Evolutionary conservation across 2,797 vertebrate species (phyloP).

Genomic region (Peromyscus nudipes): DNA sequence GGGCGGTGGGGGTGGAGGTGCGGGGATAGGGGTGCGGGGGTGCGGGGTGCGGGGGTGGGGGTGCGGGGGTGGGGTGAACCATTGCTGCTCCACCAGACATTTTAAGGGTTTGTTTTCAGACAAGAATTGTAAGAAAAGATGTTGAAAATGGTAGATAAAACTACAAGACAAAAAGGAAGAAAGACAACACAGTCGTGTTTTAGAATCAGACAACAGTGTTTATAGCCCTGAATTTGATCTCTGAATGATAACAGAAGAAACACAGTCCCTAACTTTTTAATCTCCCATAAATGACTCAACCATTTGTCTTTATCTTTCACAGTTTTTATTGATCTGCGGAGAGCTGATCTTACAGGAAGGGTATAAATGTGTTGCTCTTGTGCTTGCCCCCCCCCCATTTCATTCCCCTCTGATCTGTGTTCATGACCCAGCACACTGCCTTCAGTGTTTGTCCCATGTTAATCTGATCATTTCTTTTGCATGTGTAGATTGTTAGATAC

Average conservation of each 20-base stretch:
- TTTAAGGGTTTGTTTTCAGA: slow-evolving; percentile 7
- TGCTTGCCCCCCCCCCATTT: neutral
- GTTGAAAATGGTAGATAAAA: slow-evolving; percentile 34
- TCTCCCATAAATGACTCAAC: neutral
- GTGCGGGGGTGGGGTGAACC: neutral
- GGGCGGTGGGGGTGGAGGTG: too few species aligned
- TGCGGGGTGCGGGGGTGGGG: too few species aligned
- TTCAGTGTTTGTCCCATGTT: neutral
- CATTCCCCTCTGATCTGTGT: neutral
- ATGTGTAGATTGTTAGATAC: neutral
- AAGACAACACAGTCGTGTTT: neutral
- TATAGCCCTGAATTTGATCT: neutral
- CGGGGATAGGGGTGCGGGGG: too few species aligned
- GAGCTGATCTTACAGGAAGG: neutral
- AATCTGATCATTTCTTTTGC: neutral
- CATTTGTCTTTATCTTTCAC: slow-evolving; percentile 16
- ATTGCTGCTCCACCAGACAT: neutral
- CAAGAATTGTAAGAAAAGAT: slow-evolving; percentile 38
- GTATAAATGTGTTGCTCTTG: neutral
- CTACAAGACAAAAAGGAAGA: neutral
- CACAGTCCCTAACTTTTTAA: neutral
- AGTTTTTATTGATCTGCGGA: neutral
- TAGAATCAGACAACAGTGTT: slow-evolving; percentile 23
- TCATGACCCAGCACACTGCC: neutral
- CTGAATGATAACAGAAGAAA: slow-evolving; percentile 2